Conservation (phyloP, 2,113 vertebrate species). For the Climacteris rufus region DNA sequence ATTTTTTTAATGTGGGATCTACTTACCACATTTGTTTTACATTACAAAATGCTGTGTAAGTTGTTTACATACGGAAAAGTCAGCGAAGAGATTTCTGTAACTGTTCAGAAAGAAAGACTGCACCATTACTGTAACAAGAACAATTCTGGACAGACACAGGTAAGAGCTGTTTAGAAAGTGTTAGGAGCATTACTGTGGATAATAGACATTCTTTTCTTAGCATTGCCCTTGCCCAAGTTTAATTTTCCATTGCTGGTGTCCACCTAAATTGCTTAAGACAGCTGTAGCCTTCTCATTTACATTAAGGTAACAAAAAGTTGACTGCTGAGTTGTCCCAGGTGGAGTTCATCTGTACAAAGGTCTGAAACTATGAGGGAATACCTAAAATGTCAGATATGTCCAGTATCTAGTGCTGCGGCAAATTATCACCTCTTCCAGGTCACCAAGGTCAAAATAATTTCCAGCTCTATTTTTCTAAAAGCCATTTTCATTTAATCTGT, state of each 20-base stretch:
- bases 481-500: conserved; percentile 66
- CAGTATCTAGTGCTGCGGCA: conserved; percentile 24
- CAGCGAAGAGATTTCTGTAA: not conserved
- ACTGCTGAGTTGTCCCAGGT: not conserved
- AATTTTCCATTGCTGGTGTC: not conserved
- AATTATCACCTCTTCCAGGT: conserved; percentile 55
- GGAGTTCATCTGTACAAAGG: conserved; percentile 4
- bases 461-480: conserved; percentile 67
- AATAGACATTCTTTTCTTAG: conserved; percentile 1
- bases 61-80: conserved; percentile 42
- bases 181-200: conserved; percentile 1
- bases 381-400: conserved; percentile 39
- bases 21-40: conserved; percentile 7
- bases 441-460: conserved; percentile 68
- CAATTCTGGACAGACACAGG: not conserved
- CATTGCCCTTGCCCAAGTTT: not conserved
- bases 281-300: not conserved
- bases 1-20: conserved; percentile 3
- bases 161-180: conserved; percentile 48
- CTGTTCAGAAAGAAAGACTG: conserved; percentile 1
- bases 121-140: not conserved
- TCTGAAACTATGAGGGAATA: conserved; percentile 4
- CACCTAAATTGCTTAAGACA: not conserved
- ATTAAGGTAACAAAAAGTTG: conserved; percentile 14
- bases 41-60: conserved; percentile 12